phyloP scores from a whole-genome alignment of 1,140 invertebrate species.

The Cylas formicarius region DNA sequence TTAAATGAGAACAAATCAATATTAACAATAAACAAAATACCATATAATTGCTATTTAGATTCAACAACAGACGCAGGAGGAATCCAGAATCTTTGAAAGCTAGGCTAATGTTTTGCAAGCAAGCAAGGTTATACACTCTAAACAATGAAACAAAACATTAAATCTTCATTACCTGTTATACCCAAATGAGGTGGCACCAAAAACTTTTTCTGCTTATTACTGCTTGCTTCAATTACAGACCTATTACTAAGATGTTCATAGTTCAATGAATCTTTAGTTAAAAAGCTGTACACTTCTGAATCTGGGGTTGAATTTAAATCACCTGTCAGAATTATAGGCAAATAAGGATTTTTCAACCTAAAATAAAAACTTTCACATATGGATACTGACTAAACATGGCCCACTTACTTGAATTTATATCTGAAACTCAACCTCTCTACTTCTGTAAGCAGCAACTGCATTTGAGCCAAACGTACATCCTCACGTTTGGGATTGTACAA shows the following conservation, averaged over 20 bases:
- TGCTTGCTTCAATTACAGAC: slow-evolving; percentile 27
- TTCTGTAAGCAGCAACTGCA: slow-evolving; percentile 71
- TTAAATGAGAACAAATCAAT: too few relatives aligned
- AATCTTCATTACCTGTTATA: slow-evolving; percentile 48
- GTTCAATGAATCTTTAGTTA: slow-evolving; percentile 58
- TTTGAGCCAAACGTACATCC: slow-evolving; percentile 83
- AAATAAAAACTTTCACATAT: slow-evolving; percentile 8
- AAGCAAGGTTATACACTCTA: too few relatives aligned
- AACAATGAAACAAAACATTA: too few relatives aligned
- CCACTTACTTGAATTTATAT: slow-evolving; percentile 3
- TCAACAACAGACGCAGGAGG: too few relatives aligned
- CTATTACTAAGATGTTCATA: slow-evolving; percentile 45
- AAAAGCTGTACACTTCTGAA: slow-evolving; percentile 63
- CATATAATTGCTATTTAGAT: too few relatives aligned
- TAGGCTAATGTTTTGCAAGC: too few relatives aligned
- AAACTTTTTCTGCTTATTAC: slow-evolving; percentile 24
- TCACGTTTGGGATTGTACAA: slow-evolving; percentile 83
- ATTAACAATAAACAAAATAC: too few relatives aligned
- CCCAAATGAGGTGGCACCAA: slow-evolving; percentile 49
- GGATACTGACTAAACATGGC: too few relatives aligned
- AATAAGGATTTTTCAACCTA: slow-evolving; percentile 42
- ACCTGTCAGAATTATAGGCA: slow-evolving; percentile 78
- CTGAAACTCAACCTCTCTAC: slow-evolving; percentile 67
- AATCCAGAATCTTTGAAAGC: too few relatives aligned
- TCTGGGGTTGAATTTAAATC: slow-evolving; percentile 80